Conservation (phyloP, 2,113 vertebrate genomes). For the Thinocorus orbignyianus region DNA sequence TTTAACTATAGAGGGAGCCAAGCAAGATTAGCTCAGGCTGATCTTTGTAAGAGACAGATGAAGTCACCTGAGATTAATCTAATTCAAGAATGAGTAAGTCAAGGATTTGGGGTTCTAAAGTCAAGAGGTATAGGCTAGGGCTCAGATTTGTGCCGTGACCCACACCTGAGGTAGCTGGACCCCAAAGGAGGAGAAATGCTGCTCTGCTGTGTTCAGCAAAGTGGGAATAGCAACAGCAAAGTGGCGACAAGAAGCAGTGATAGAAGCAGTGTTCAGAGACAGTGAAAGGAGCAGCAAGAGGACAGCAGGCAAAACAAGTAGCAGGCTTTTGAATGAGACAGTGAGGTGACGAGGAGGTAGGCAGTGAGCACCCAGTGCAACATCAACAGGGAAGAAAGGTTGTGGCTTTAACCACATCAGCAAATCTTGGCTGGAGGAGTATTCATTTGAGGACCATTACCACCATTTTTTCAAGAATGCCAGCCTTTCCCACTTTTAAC, state of each 20-base stretch:
- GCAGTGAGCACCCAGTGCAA: neutral
- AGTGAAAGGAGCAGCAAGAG: neutral
- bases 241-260: neutral
- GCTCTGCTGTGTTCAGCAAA: neutral
- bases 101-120: neutral
- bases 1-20: neutral
- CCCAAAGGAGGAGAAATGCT: neutral
- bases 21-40: neutral
- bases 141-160: neutral
- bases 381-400: neutral
- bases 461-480: neutral
- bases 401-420: neutral
- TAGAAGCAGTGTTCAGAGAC: neutral
- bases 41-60: neutral
- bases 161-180: neutral
- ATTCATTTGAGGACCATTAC: neutral
- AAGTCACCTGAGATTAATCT: neutral
- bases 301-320: neutral
- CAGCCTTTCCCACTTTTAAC: neutral
- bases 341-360: neutral
- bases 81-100: neutral
- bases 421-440: neutral
- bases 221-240: neutral
- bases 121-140: neutral
- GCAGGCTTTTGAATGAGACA: neutral